Percentiles rank a stretch among this genome's conserved stretches.
These are phyloP conservation scores for Diachrysia chrysitis DNA, from an alignment of 2,888 invertebrate species.

Conservation along the genomic window DNA sequence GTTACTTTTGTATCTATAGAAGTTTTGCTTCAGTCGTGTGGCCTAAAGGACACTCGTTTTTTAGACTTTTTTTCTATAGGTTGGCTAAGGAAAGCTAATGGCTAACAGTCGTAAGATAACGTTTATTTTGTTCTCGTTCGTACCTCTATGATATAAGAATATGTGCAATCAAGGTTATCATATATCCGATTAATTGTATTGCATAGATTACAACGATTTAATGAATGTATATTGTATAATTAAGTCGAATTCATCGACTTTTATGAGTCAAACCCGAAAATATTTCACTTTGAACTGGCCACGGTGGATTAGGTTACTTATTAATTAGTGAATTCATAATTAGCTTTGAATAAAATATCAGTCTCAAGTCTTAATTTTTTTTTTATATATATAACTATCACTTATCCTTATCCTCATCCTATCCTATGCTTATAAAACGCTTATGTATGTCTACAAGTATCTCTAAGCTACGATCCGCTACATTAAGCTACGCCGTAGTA, in stretches of 20 bases:
- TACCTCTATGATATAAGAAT: no score
- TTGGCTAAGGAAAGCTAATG: no score
- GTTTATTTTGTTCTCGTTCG: no score
- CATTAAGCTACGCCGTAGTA: conserved; percentile 3
- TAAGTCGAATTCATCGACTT: conserved; percentile 21
- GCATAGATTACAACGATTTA: conserved; percentile 6
- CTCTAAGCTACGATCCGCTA: conserved; percentile 4
- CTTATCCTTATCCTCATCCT: no score
- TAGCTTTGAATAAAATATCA: neutral
- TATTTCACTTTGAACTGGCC: conserved; percentile 50
- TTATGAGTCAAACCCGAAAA: conserved; percentile 28
- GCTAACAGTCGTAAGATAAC: neutral
- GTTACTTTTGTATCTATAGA: no score
- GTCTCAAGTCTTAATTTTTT: no score
- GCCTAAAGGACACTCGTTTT: no score
- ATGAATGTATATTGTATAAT: conserved; percentile 23
- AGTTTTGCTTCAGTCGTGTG: no score
- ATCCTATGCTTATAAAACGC: neutral
- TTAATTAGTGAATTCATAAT: neutral
- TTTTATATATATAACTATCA: no score
- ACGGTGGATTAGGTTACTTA: conserved; percentile 15
- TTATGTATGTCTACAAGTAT: no score
- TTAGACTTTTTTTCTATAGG: no score
- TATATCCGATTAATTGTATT: neutral
- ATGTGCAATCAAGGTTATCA: neutral